A percentile compares a stretch with the other conserved stretches of the same genome.
Conservation (phyloP, 2,797 vertebrate genomes). For the Leucoraja ocellata region DNA sequence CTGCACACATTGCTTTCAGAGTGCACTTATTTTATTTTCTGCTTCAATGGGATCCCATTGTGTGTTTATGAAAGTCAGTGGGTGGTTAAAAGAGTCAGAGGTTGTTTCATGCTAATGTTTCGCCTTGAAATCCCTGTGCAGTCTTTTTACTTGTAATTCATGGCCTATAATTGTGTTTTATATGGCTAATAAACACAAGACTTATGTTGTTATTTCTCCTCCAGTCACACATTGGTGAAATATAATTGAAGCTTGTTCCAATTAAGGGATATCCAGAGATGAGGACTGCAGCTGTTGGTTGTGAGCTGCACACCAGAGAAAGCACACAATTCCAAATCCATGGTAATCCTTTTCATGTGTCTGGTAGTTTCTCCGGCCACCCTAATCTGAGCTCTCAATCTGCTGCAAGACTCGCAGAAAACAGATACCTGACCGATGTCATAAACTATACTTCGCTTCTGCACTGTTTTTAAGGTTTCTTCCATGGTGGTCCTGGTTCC, state of each 20-base stretch:
- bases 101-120: background rate
- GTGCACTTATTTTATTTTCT: slow-evolving; percentile 22
- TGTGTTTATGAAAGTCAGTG: slow-evolving; percentile 5
- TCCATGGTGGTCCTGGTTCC: background rate
- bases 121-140: background rate
- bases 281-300: background rate
- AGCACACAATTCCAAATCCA: background rate
- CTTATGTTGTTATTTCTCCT: slow-evolving; percentile 4
- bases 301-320: background rate
- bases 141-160: slow-evolving; percentile 6
- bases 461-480: background rate
- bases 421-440: background rate
- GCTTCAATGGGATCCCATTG: background rate
- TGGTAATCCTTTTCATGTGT: background rate
- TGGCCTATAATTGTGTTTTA: background rate
- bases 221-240: background rate
- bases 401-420: background rate
- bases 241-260: slow-evolving; percentile 30
- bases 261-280: slow-evolving; percentile 25
- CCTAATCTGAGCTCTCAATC: background rate
- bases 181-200: slow-evolving; percentile 22
- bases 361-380: background rate
- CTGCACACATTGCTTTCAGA: background rate
- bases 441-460: background rate
- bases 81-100: slow-evolving; percentile 13